Evolutionary conservation across 1,140 invertebrate species (phyloP).

Genomic region (Lepeophtheirus salmonis): DNA sequence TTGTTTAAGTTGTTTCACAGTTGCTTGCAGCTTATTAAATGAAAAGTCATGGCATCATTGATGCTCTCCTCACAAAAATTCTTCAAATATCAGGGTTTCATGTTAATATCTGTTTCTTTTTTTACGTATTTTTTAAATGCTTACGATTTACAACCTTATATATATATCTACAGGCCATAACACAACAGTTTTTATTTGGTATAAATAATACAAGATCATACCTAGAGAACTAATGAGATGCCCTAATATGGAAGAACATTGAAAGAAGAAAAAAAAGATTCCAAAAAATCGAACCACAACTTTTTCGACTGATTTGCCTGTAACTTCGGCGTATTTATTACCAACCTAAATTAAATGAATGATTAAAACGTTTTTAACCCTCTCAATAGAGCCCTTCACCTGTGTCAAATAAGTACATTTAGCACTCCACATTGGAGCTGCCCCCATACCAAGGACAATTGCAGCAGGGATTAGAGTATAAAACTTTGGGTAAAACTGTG

Average conservation of each 20-base stretch:
- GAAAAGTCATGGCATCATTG: no score
- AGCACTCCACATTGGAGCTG: constrained; percentile 87
- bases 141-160: no score
- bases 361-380: neutral
- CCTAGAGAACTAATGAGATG: constrained; percentile 86
- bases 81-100: no score
- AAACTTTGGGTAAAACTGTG: constrained; percentile 74
- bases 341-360: constrained; percentile 20
- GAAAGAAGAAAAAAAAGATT: constrained; percentile 93
- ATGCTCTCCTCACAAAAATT: no score
- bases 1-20: no score
- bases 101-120: no score
- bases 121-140: no score
- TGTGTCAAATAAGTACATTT: constrained; percentile 89
- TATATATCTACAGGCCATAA: no score
- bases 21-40: no score
- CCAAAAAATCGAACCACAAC: constrained; percentile 90
- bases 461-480: constrained; percentile 81
- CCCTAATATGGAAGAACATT: constrained; percentile 82
- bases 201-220: no score
- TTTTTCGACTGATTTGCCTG: constrained; percentile 62
- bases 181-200: no score
- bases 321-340: constrained; percentile 50
- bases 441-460: constrained; percentile 63
- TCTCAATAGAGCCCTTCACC: constrained; percentile 19